Evolutionary conservation across 2,797 vertebrate species (phyloP).

Genomic region (Gobionotothen gibberifrons): DNA sequence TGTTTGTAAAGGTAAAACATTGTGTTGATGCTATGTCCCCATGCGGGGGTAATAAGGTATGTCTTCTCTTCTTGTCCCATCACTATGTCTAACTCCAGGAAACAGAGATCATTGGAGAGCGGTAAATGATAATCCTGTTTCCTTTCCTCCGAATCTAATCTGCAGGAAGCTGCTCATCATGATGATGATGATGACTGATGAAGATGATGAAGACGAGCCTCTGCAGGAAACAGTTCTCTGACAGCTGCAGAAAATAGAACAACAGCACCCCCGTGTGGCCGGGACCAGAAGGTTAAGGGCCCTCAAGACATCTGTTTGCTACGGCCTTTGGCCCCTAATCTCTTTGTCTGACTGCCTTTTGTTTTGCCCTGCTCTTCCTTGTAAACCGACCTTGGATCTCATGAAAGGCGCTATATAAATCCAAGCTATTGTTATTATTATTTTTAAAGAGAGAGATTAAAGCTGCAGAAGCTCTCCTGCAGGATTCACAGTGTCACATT

Average conservation of each 20-base stretch:
- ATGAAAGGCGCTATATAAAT: no score
- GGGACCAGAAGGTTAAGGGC: accelerated
- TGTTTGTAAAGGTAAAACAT: no score
- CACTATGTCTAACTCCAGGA: not conserved
- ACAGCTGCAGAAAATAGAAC: not conserved
- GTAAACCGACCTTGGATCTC: no score
- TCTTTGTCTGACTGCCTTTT: no score
- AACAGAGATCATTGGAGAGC: not conserved
- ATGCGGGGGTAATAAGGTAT: no score
- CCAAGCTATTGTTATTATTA: no score
- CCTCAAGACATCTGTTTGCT: no score
- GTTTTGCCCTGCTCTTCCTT: no score
- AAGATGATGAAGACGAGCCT: constrained; percentile 27
- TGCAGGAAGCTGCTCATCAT: constrained; percentile 31
- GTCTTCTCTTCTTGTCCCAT: no score
- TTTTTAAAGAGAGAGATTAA: not conserved
- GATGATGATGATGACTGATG: constrained; percentile 7
- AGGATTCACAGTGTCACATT: not conserved
- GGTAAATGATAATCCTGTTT: not conserved
- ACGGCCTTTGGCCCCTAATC: no score
- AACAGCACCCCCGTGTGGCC: constrained; percentile 58
- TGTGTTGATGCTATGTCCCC: no score
- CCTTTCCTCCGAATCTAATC: constrained; percentile 31
- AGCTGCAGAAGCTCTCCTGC: no score
- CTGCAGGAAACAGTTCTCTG: constrained; percentile 30